Evolutionary conservation across 1,140 invertebrate species (phyloP).

Genomic region (Fopius arisanus): DNA sequence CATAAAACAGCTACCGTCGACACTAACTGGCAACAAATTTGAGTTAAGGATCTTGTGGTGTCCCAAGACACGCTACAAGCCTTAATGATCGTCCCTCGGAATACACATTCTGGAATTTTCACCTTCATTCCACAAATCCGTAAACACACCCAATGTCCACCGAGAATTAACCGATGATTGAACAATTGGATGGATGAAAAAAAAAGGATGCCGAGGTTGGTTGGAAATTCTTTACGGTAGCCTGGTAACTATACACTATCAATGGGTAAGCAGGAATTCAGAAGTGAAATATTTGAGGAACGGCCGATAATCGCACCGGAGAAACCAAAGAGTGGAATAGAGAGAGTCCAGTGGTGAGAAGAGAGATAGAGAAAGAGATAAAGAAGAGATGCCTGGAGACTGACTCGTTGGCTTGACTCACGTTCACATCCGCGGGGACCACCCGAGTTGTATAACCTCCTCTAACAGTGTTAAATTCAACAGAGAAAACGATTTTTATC

Average conservation of each 20-base stretch:
- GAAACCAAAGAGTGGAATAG: not conserved
- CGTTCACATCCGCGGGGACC: constrained; percentile 22
- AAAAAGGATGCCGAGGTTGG: not conserved
- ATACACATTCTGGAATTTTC: no score
- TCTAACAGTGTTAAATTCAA: constrained; percentile 4
- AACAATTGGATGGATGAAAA: not conserved
- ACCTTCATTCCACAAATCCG: no score
- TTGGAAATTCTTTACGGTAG: not conserved
- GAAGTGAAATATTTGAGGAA: constrained; percentile 28
- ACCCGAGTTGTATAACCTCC: constrained; percentile 24
- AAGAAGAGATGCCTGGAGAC: constrained; percentile 15
- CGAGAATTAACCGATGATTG: not conserved
- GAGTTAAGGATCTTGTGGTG: constrained; percentile 42
- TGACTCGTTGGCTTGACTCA: constrained; percentile 20
- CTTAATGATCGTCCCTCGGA: no score
- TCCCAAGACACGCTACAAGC: not conserved
- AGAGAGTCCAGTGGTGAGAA: not conserved
- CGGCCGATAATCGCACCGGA: constrained; percentile 19
- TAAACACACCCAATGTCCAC: no score
- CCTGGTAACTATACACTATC: not conserved
- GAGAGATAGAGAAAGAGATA: constrained; percentile 8
- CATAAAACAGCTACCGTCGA: constrained; percentile 59
- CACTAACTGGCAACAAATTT: constrained; percentile 51
- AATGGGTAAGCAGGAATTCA: constrained; percentile 1
- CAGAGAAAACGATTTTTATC: constrained; percentile 22